A percentile compares a stretch with the other conserved stretches of the same genome.
Conservation (phyloP, 2,797 vertebrate species). For the Sus cebifrons region DNA sequence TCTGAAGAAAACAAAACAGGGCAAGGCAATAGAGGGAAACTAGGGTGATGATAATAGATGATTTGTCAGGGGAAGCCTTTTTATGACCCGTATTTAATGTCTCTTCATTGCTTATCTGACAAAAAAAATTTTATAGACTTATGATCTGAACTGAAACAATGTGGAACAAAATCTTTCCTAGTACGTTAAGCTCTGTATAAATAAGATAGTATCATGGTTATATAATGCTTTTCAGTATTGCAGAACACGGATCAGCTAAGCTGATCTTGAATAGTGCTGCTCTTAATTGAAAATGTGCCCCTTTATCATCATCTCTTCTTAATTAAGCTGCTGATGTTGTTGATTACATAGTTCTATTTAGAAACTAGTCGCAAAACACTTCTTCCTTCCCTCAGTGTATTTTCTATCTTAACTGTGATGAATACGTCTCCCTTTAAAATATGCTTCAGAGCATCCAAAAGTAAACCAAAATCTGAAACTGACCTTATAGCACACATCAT, state of each 20-base stretch:
- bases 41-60: neutral
- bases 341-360: conserved; percentile 8
- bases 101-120: conserved; percentile 23
- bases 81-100: neutral
- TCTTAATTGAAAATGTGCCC: conserved; percentile 51
- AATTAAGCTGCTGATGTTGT: conserved; percentile 17
- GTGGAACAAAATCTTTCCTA: conserved; percentile 20
- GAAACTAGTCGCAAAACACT: neutral
- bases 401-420: neutral
- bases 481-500: neutral
- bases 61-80: neutral
- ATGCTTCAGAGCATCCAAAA: neutral
- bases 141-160: neutral
- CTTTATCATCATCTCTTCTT: neutral
- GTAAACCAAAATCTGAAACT: neutral
- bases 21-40: neutral
- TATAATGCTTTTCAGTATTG: neutral
- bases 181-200: neutral
- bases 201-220: neutral
- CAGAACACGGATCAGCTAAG: neutral
- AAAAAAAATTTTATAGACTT: neutral
- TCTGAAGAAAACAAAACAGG: neutral
- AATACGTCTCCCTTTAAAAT: conserved; percentile 6
- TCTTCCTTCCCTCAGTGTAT: neutral
- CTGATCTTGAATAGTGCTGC: neutral